Conservation (phyloP, 1,140 invertebrate species). For the Hylaeus anthracinus region DNA sequence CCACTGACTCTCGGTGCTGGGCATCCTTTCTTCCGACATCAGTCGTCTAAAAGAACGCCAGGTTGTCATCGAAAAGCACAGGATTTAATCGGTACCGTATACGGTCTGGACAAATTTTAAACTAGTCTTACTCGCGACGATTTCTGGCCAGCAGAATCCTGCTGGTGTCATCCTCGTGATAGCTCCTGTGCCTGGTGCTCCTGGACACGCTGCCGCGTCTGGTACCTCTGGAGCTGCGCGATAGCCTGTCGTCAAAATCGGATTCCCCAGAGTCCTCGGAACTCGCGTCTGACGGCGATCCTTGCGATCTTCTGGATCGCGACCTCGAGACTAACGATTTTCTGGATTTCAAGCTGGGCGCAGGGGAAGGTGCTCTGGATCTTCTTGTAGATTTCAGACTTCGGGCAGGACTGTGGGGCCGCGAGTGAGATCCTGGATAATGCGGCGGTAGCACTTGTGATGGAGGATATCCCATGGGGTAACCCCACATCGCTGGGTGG, state of each 20-base stretch:
- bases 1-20: slow-evolving; percentile 70
- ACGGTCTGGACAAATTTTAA: background rate
- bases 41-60: slow-evolving; percentile 62
- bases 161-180: slow-evolving; percentile 71
- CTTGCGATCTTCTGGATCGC: slow-evolving; percentile 73
- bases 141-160: slow-evolving; percentile 58
- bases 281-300: slow-evolving; percentile 79
- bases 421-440: slow-evolving; percentile 72
- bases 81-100: too few relatives aligned
- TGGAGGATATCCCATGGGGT: slow-evolving; percentile 76
- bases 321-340: slow-evolving; percentile 81
- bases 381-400: slow-evolving; percentile 75
- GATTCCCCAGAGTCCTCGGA: slow-evolving; percentile 82
- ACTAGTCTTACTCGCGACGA: slow-evolving; percentile 69
- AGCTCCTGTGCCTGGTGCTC: slow-evolving; percentile 63
- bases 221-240: slow-evolving; percentile 75
- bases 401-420: slow-evolving; percentile 79
- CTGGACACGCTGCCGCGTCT: slow-evolving; percentile 67
- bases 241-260: slow-evolving; percentile 81
- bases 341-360: slow-evolving; percentile 85
- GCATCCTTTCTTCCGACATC: slow-evolving; percentile 74
- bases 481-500: slow-evolving; percentile 74
- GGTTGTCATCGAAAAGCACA: too few relatives aligned
- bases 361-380: slow-evolving; percentile 85
- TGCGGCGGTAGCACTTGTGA: slow-evolving; percentile 81